These are phyloP conservation scores for Cactoblastis cactorum DNA, from an alignment of 2,888 invertebrate species.

Conservation along the genomic window DNA sequence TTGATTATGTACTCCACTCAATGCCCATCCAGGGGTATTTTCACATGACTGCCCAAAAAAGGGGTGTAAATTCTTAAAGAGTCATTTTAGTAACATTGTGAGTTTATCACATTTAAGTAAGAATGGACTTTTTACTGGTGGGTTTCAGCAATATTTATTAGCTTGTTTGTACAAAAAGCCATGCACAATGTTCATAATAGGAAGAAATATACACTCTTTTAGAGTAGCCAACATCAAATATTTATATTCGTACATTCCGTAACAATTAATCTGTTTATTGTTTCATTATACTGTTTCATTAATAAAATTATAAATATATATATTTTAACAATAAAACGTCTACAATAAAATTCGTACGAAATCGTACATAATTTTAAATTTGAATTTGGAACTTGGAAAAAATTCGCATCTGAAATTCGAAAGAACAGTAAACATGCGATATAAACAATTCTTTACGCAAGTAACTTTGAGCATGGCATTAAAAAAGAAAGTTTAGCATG, in stretches of 20 bases:
- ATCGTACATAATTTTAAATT: not conserved
- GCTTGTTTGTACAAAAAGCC: conserved; percentile 19
- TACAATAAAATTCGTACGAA: not conserved
- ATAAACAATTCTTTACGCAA: conserved; percentile 9
- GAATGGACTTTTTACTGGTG: too few relatives aligned
- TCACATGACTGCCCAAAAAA: conserved; percentile 10
- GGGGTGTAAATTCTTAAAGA: too few relatives aligned
- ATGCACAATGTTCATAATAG: conserved; percentile 1
- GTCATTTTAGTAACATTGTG: too few relatives aligned
- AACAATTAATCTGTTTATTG: too few relatives aligned
- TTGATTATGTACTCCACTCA: conserved; percentile 15
- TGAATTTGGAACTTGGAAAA: conserved; percentile 20
- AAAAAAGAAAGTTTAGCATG: conserved; percentile 58
- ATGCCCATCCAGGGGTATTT: conserved; percentile 12
- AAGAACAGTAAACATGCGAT: conserved; percentile 39
- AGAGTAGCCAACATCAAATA: too few relatives aligned
- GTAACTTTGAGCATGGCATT: conserved; percentile 52
- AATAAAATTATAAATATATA: not conserved
- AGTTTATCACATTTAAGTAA: too few relatives aligned
- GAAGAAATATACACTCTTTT: too few relatives aligned
- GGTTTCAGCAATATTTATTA: too few relatives aligned
- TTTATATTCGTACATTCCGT: too few relatives aligned
- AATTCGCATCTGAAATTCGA: conserved; percentile 35
- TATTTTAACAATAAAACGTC: not conserved
- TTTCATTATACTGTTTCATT: not conserved